Base-by-base conservation (phyloP, 2,797 vertebrate species). In the Chrosomus eos region DNA sequence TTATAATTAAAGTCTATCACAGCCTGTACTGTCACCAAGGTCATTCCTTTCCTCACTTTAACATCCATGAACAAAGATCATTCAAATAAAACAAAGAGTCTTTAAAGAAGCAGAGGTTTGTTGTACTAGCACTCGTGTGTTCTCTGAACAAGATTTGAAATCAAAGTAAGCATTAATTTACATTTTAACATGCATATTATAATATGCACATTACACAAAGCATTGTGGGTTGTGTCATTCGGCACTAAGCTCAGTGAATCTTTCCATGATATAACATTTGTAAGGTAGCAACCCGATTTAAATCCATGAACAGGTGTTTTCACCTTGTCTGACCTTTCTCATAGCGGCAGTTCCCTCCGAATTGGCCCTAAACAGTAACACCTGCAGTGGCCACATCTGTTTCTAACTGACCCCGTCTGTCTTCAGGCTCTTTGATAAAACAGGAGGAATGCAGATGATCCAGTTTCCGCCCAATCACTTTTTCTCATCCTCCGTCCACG, bases 391-490 rank as follows among this genome's bases (percentile, higher is more conserved):
- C 82, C 87, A 85, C 86, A 82, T 89, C 58, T 87, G 83, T 80
- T 86, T 84, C 84, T 71, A 58, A 80, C 73, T 68, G 79, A 80
- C 55, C 83, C 83, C 11, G 4, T 75, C 76, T 64, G 40, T 86
- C 72, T 79, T 73, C 45, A 13, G 77, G 77, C 73, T 77, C 18
- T 84, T 72, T 87, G 81, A 82, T 73, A 80, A 87, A 87, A 80
- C 45, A 53, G 16, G 10, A 86, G 86, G 89, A 90, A 91, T 91
- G 88, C 51, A 64, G 88, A 88, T 45, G 48, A 87, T 89, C 91
- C 85, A 76, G 89, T 90, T 91, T 86, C 82, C 6, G 19, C 33
- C 10, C 38, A 77, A 86, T 89, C 79, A 23, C 45, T 70, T 86
- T 86, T 76, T 48, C 64, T 80, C 2, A 64, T n/a, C 72, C 28